Evolutionary conservation across 2,113 vertebrate species (phyloP).

Genomic region (Bagarius yarrelli): DNA sequence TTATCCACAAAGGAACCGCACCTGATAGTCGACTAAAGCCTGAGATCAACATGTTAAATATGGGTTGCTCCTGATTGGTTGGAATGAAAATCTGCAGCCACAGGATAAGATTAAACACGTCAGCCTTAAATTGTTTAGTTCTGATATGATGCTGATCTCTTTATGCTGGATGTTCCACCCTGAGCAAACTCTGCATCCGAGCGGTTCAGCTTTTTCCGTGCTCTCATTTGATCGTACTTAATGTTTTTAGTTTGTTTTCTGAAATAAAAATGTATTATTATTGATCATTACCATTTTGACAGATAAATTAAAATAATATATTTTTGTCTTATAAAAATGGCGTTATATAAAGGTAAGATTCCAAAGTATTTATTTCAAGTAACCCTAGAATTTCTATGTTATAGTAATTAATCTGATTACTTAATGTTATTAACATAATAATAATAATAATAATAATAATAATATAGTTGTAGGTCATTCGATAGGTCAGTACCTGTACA

Average conservation of each 20-base stretch:
- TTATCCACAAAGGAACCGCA: constrained; percentile 3
- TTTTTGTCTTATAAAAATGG: neutral
- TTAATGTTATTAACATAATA: neutral
- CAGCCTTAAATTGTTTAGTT: neutral
- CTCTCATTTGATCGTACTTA: neutral
- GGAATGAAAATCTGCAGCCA: constrained; percentile 3
- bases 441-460: neutral
- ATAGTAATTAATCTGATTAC: too few relatives aligned
- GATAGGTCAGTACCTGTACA: neutral
- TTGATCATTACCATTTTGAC: neutral
- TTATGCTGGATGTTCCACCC: neutral
- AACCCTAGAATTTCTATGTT: neutral
- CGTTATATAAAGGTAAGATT: neutral
- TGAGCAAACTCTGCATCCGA: too few relatives aligned
- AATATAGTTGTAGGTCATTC: constrained; percentile 29
- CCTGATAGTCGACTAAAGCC: neutral
- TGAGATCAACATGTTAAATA: neutral
- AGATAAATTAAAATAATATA: neutral
- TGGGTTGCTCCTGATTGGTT: neutral
- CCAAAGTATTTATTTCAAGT: neutral
- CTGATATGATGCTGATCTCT: neutral
- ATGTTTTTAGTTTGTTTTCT: neutral
- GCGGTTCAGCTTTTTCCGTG: neutral
- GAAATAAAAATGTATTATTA: neutral
- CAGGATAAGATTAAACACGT: neutral